Base-by-base conservation (phyloP, 2,888 invertebrate genomes). In the Leptothorax acervorum region DNA sequence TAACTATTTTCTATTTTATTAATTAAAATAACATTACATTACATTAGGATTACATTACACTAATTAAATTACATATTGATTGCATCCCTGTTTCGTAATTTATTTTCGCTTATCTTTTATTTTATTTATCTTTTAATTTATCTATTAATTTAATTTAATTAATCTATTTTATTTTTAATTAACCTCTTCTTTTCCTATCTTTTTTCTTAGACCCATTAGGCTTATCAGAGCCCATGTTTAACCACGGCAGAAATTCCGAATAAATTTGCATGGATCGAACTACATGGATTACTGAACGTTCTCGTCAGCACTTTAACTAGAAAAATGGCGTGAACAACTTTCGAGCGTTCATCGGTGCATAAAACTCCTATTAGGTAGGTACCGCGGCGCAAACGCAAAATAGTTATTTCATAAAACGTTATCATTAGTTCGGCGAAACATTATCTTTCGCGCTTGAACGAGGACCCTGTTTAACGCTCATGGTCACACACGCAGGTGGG, bases 401-500 rank as follows among this genome's bases (percentile, higher is more conserved):
- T 48, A 73, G 73, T 73, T 73, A 60, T 73, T 73, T 73, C 60
- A 73, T 51, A 60, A 60, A 73, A 60, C 48, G 60, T 73, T 81
- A 81, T 81, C 79, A 68, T 81, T 81, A 81, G 71, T 79, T 60
- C 70, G 57, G 45, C 71, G 74, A 73, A 73, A 62, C 79, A 81
- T 81, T 81, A 81, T 81, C 79, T 81, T 73, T 81, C 79, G 79
- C 79, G 74, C 79, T 81, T 73, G 79, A 81, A 60, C 51, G 60
- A 60, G 48, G 60, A 71, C 3, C n/a, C 74, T 48, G 57, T 57
- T 79, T 79, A 79, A 79, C 78, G 78, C 74, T 45, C 23, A 48
- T 23, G 79, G 71, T 18, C 79, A 71, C 79, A 60, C 79, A 71
- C 73, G 79, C 79, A 73, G 79, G 48, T 81, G 60, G 74, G 9